A percentile compares a stretch with the other conserved stretches of the same genome.
phyloP scores from a whole-genome alignment of 2,797 vertebrate genomes.

The Manis javanica region DNA sequence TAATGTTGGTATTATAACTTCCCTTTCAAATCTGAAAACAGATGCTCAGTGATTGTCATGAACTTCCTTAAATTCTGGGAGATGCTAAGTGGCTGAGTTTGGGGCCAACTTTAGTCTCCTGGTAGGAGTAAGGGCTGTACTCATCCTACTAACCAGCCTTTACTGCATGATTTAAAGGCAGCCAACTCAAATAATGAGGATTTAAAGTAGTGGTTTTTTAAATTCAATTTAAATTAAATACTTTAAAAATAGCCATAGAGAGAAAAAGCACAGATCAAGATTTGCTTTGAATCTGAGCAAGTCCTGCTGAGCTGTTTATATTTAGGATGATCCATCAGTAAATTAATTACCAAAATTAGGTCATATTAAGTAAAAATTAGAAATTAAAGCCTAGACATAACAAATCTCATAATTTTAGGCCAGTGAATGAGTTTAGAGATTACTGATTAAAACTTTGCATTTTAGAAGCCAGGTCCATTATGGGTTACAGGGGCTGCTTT shows the following conservation, averaged over 20 bases:
- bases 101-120: background rate
- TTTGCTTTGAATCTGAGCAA: background rate
- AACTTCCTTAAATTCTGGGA: background rate
- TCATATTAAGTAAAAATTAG: background rate
- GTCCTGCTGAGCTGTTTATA: background rate
- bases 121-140: background rate
- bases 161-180: background rate
- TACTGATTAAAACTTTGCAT: background rate
- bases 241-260: background rate
- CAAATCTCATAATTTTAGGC: background rate
- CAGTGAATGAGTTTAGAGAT: background rate
- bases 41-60: background rate
- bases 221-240: background rate
- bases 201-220: background rate
- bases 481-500: background rate
- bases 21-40: background rate
- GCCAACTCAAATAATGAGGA: background rate
- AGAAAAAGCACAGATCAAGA: background rate
- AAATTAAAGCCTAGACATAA: background rate
- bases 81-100: background rate
- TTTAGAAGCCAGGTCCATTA: background rate
- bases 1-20: background rate
- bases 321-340: background rate
- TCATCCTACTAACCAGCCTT: background rate
- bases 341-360: background rate